Evolutionary conservation across 2,797 vertebrate species (phyloP).

Genomic region (Diplodus puntazzo): DNA sequence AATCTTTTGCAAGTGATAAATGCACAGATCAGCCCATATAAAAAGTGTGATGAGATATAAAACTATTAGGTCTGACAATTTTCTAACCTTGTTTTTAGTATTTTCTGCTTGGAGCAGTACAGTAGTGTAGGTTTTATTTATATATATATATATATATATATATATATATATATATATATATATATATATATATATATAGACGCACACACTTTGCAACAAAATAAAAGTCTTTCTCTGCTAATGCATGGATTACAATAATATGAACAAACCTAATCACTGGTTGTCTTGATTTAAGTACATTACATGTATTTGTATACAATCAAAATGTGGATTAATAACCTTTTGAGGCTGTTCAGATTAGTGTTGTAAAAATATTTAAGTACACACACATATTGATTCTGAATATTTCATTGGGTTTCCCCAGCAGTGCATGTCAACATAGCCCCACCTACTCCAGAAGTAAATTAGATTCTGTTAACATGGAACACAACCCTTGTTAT

Average conservation of each 20-base stretch:
- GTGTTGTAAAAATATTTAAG: too few relatives aligned
- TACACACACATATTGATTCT: too few relatives aligned
- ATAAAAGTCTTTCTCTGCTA: neutral
- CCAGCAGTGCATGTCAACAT: too few relatives aligned
- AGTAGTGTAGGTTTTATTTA: neutral
- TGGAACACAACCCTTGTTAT: too few relatives aligned
- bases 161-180: too few relatives aligned
- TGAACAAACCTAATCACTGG: neutral
- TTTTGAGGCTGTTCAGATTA: too few relatives aligned
- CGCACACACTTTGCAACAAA: neutral
- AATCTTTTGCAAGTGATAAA: neutral
- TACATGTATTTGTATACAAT: neutral
- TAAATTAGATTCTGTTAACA: too few relatives aligned
- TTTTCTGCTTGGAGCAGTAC: neutral
- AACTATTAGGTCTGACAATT: too few relatives aligned
- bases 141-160: too few relatives aligned
- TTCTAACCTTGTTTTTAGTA: neutral
- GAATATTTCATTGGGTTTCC: too few relatives aligned
- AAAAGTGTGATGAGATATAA: neutral
- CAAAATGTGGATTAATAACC: neutral
- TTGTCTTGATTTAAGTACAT: neutral
- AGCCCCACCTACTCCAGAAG: too few relatives aligned
- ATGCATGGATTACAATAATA: neutral
- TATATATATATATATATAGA: too few relatives aligned
- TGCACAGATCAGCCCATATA: neutral